These are phyloP conservation scores for Pantelozetes paolii DNA, from an alignment of 2,888 invertebrate genomes.

Conservation along the genomic window DNA sequence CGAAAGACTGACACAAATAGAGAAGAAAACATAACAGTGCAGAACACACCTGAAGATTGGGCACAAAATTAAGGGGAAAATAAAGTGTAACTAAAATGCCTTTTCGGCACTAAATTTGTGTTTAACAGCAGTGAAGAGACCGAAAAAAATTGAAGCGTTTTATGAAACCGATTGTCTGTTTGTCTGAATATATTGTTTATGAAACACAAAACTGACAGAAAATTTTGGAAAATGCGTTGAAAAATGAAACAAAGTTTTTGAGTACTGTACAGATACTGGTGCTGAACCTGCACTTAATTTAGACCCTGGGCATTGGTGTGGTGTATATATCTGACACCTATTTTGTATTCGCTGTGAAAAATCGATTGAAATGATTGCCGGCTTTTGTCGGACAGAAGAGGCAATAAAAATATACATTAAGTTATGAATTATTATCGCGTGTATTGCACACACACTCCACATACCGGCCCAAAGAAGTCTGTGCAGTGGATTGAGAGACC, in stretches of 20 bases:
- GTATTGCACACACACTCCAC: background rate
- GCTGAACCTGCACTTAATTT: too few species aligned
- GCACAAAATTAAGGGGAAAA: background rate
- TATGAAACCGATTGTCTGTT: background rate
- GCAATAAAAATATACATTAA: constrained; percentile 6
- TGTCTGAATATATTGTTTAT: background rate
- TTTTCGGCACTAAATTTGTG: constrained; percentile 23
- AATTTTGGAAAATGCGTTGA: background rate
- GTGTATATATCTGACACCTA: background rate
- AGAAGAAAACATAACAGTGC: background rate
- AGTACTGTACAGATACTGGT: too few species aligned
- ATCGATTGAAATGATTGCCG: constrained; percentile 11
- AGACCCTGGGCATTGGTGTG: too few species aligned
- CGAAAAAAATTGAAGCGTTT: background rate
- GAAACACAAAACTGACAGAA: background rate
- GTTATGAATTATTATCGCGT: constrained; percentile 13
- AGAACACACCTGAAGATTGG: constrained; percentile 8
- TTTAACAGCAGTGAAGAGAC: background rate
- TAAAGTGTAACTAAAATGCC: constrained; percentile 25
- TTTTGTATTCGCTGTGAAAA: constrained; percentile 15
- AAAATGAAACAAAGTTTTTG: too few species aligned
- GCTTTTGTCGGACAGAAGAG: background rate
- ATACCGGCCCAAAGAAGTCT: too few species aligned
- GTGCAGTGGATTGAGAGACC: too few species aligned
- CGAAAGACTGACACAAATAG: constrained; percentile 4